A percentile compares a stretch with the other conserved stretches of the same genome.
Conservation (phyloP, 2,113 vertebrate species). For the Pluvialis apricaria region DNA sequence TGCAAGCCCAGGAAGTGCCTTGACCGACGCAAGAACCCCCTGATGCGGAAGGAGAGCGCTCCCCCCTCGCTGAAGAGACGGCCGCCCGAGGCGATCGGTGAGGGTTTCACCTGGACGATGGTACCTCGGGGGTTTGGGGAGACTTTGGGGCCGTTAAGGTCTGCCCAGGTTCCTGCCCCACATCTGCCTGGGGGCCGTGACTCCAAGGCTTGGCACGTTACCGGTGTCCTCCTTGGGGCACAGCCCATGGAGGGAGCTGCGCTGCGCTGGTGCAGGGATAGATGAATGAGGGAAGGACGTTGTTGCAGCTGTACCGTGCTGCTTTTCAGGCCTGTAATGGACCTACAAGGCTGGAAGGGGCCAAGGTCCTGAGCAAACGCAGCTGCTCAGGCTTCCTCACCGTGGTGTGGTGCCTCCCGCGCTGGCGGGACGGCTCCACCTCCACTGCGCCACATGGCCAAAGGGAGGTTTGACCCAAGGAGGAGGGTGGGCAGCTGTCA, state of each 20-base stretch:
- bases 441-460: rapidly evolving
- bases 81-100: conserved; percentile 80
- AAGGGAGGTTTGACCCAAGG: too few relatives aligned
- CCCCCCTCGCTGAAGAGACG: conserved; percentile 83
- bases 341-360: background rate
- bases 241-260: too few relatives aligned
- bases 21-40: conserved; percentile 86
- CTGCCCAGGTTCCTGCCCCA: background rate
- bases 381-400: background rate
- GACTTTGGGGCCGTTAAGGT: background rate
- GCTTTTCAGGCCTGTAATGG: background rate
- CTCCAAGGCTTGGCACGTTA: rapidly evolving
- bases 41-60: conserved; percentile 89
- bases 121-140: background rate
- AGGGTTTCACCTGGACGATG: rapidly evolving
- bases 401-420: rapidly evolving
- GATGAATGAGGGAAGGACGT: background rate
- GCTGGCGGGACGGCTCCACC: background rate
- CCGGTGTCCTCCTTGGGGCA: rapidly evolving
- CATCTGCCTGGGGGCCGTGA: rapidly evolving
- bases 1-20: conserved; percentile 90
- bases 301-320: background rate
- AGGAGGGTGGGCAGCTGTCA: rapidly evolving
- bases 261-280: background rate
- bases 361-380: rapidly evolving